Evolutionary conservation across 2,888 invertebrate species (phyloP).

Genomic region (Andrena hattorfiana): DNA sequence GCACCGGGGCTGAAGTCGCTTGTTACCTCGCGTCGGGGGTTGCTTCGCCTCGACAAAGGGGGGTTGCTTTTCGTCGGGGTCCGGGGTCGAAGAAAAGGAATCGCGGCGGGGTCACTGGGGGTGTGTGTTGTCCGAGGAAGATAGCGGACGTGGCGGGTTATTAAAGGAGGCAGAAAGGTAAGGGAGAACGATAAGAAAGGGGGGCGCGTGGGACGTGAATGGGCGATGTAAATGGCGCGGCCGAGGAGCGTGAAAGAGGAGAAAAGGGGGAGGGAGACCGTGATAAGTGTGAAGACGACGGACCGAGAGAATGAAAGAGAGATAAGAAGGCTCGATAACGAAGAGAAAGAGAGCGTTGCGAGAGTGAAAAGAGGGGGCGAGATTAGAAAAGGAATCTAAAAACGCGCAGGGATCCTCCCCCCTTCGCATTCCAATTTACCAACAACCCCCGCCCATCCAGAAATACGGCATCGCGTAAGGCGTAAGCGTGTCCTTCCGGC

Average conservation of each 20-base stretch:
- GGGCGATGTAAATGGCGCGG: constrained; percentile 61
- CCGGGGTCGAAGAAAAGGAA: constrained; percentile 22
- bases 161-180: constrained; percentile 50
- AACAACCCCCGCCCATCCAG: no score
- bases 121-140: constrained; percentile 52
- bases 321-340: constrained; percentile 61
- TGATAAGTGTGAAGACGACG: constrained; percentile 55
- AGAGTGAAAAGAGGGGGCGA: neutral
- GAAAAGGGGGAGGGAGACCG: constrained; percentile 28
- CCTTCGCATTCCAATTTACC: neutral
- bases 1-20: constrained; percentile 15
- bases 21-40: constrained; percentile 28
- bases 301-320: constrained; percentile 53
- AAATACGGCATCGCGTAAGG: no score
- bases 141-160: constrained; percentile 48
- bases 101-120: neutral
- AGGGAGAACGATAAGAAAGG: constrained; percentile 56
- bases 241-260: constrained; percentile 34
- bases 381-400: constrained; percentile 15
- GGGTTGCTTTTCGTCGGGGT: constrained; percentile 29
- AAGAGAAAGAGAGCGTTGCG: neutral
- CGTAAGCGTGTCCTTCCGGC: no score
- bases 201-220: constrained; percentile 53
- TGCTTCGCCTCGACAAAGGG: constrained; percentile 25
- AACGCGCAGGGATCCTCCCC: neutral